A percentile compares a stretch with the other conserved stretches of the same genome.
Evolutionary conservation across 64 coral and sea anemone genomes (phyloP).

Genomic region (Anthopleura sola): DNA sequence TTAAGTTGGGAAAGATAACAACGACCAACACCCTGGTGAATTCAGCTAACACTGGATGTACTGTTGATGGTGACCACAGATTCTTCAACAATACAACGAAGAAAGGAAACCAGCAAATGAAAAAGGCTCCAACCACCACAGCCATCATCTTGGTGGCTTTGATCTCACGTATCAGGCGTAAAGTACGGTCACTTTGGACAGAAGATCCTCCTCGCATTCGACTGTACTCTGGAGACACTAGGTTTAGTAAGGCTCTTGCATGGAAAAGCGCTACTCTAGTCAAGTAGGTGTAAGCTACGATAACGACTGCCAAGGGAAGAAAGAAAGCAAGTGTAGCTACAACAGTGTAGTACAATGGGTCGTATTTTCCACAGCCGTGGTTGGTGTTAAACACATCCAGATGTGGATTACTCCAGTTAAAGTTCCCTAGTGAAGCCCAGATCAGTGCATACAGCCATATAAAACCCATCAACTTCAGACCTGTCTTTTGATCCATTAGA

Average conservation of each 20-base stretch:
- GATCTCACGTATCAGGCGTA: constrained; percentile 51
- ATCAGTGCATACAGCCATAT: constrained; percentile 70
- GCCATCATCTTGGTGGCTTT: constrained; percentile 86
- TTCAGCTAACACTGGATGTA: constrained; percentile 15
- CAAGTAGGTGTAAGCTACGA: constrained; percentile 68
- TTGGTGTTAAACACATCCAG: constrained; percentile 29
- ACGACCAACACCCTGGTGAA: constrained; percentile 36
- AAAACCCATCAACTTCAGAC: constrained; percentile 35
- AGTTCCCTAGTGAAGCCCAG: constrained; percentile 52
- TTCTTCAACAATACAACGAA: constrained; percentile 61
- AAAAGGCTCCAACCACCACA: constrained; percentile 64
- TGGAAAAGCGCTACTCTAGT: constrained; percentile 56
- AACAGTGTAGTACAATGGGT: constrained; percentile 69
- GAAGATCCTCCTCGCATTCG: constrained; percentile 8
- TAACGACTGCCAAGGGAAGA: constrained; percentile 52
- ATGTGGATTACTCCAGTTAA: constrained; percentile 55
- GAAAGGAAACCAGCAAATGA: constrained; percentile 73
- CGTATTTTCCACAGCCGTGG: constrained; percentile 42
- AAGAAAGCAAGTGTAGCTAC: constrained; percentile 61
- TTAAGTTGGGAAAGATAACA: constrained; percentile 68
- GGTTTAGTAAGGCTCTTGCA: constrained; percentile 21
- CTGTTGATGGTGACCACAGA: constrained; percentile 35
- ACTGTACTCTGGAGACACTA: constrained; percentile 4
- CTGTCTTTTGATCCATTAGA: constrained; percentile 50
- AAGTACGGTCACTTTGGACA: background rate